Conservation (phyloP, 2,113 vertebrate species). For the Cololabis saira region DNA sequence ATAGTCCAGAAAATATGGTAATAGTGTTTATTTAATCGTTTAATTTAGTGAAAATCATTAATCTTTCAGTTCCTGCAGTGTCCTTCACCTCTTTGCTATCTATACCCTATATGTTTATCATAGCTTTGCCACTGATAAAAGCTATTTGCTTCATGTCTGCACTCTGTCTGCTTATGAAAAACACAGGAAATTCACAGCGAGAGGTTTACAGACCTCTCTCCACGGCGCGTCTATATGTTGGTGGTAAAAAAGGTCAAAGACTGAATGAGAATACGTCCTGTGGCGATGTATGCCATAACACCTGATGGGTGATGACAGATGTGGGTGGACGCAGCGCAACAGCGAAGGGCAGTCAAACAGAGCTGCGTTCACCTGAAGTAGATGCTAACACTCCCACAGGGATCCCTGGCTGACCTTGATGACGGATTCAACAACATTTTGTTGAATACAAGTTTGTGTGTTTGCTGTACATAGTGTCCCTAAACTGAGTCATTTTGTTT, state of each 20-base stretch:
- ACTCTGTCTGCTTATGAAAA: conserved; percentile 6
- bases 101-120: no score
- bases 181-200: conserved; percentile 5
- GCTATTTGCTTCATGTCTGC: no score
- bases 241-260: conserved; percentile 54
- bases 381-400: conserved; percentile 41
- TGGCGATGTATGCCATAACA: conserved; percentile 4
- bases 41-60: no score
- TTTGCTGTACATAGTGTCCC: no score
- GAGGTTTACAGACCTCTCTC: conserved; percentile 8
- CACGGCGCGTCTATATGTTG: conserved; percentile 12
- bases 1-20: no score
- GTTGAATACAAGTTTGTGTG: neutral
- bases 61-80: no score
- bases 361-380: conserved; percentile 15
- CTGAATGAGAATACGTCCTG: conserved; percentile 12
- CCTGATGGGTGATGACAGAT: conserved; percentile 53
- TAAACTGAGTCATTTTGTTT: neutral
- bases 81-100: no score
- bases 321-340: conserved; percentile 18
- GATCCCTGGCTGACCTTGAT: conserved; percentile 27
- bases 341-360: conserved; percentile 33
- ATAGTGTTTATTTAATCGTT: no score
- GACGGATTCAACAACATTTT: conserved; percentile 8
- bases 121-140: no score